Conservation (phyloP, 2,113 vertebrate species). For the Glaucomys volans region DNA sequence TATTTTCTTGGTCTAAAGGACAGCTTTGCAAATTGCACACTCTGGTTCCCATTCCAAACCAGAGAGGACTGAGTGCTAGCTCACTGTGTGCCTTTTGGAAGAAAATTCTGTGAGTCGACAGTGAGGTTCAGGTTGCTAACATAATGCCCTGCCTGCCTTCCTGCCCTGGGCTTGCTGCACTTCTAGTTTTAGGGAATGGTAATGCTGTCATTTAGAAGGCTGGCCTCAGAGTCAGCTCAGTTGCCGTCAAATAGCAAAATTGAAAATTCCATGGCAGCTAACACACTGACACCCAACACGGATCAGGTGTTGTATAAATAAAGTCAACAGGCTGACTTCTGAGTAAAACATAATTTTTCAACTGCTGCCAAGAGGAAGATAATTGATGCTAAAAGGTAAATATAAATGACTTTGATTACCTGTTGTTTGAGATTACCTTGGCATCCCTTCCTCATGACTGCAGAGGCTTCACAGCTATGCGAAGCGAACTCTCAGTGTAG, state of each 20-base stretch:
- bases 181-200: neutral
- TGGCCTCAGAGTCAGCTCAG: neutral
- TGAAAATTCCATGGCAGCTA: conserved; percentile 13
- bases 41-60: neutral
- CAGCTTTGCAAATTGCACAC: neutral
- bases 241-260: conserved; percentile 8
- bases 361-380: conserved; percentile 70
- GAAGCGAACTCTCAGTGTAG: conserved; percentile 36
- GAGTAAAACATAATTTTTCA: conserved; percentile 73
- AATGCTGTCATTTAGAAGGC: conserved; percentile 11
- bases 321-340: conserved; percentile 71
- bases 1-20: neutral
- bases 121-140: neutral
- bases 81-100: neutral
- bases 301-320: conserved; percentile 70
- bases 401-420: conserved; percentile 69
- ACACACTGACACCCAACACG: neutral
- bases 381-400: conserved; percentile 71
- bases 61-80: neutral
- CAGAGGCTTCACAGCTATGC: conserved; percentile 46
- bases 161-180: neutral
- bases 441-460: conserved; percentile 25
- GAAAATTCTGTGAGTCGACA: neutral
- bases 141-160: neutral
- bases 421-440: conserved; percentile 59